phyloP scores from a whole-genome alignment of 2,113 vertebrate genomes.

The Cavia porcellus region DNA sequence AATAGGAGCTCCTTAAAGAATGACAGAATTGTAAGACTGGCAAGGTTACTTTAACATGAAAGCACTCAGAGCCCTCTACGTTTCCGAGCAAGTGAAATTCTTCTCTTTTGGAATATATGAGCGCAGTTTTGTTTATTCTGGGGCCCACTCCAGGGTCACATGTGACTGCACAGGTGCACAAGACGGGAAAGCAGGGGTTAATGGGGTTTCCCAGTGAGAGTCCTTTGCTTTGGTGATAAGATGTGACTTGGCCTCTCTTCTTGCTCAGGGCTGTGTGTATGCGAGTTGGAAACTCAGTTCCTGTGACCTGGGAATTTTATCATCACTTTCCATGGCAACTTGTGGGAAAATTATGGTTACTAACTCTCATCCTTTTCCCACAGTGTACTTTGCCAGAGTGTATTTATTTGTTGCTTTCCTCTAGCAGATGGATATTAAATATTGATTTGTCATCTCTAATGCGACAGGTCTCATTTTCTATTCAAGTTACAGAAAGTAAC shows the following conservation, averaged over 20 bases:
- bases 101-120: not conserved
- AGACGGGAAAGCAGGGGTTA: not conserved
- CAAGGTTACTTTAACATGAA: slow-evolving; percentile 82
- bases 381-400: fast-evolving
- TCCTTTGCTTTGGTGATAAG: not conserved
- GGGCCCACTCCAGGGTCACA: not conserved
- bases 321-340: not conserved
- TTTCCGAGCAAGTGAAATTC: slow-evolving; percentile 76
- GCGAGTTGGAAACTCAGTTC: not conserved
- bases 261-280: not conserved
- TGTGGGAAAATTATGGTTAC: not conserved
- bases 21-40: slow-evolving; percentile 84
- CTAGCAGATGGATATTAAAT: not conserved
- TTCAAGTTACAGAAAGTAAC: not conserved
- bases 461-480: not conserved
- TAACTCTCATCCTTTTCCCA: not conserved
- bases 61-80: slow-evolving; percentile 63
- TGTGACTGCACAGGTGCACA: not conserved
- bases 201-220: not conserved
- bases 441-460: not conserved
- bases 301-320: not conserved
- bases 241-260: not conserved
- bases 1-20: slow-evolving; percentile 88
- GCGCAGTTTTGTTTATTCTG: not conserved
- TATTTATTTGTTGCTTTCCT: not conserved